Evolutionary conservation across 1,140 invertebrate genomes (phyloP).

Genomic region (Scylla paramamosain): DNA sequence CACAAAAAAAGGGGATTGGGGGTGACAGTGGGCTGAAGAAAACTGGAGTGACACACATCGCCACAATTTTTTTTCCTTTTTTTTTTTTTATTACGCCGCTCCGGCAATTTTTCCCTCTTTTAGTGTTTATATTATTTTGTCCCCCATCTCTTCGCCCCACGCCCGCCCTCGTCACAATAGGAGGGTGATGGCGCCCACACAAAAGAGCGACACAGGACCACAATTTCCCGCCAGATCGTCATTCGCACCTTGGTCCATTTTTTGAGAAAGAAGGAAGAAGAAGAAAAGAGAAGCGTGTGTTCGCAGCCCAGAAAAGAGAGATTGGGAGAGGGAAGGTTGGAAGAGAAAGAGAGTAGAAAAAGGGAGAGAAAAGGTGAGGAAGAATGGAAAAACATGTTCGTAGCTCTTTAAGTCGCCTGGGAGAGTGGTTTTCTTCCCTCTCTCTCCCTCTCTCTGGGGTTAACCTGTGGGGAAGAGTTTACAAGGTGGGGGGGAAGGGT

Average conservation of each 20-base stretch:
- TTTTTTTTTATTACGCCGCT: too few relatives aligned
- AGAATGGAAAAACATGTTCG: neutral
- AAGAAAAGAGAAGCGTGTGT: neutral
- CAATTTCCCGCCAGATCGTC: neutral
- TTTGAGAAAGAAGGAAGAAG: neutral
- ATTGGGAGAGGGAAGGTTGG: neutral
- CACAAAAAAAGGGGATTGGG: neutral
- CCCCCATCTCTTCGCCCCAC: neutral
- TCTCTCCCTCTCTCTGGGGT: neutral
- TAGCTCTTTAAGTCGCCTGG: neutral
- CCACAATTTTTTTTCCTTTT: neutral
- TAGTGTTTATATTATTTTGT: neutral
- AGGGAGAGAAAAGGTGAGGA: too few relatives aligned
- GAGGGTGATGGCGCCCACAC: neutral
- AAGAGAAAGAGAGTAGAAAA: neutral
- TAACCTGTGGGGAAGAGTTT: neutral
- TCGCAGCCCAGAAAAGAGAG: neutral
- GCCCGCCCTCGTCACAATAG: neutral
- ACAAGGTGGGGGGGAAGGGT: neutral
- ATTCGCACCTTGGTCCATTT: neutral
- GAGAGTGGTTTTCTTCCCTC: neutral
- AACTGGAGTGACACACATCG: neutral
- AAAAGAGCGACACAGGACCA: slow-evolving; percentile 7
- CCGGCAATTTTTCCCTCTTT: neutral
- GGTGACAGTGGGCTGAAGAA: neutral